Percentiles rank a stretch among this genome's conserved stretches.
Conservation (phyloP, 2,113 vertebrate genomes). For the Speoplatyrhinus poulsoni region DNA sequence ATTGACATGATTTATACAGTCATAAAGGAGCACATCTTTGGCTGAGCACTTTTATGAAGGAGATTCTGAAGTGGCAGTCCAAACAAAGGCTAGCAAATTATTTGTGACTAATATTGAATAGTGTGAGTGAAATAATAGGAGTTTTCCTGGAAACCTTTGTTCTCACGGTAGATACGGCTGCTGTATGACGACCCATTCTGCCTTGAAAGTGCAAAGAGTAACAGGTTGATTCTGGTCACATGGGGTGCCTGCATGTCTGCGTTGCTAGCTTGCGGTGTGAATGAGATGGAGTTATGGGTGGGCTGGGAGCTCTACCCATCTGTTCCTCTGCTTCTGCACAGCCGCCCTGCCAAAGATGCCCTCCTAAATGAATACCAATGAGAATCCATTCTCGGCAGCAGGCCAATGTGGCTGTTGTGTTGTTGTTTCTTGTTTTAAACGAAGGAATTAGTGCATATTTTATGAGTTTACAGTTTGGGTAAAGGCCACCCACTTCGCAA, state of each 20-base stretch:
- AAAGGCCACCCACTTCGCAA: background rate
- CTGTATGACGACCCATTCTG: background rate
- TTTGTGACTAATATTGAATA: background rate
- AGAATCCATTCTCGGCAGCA: slow-evolving; percentile 17
- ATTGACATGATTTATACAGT: too few relatives aligned
- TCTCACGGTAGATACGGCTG: too few relatives aligned
- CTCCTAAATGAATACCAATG: slow-evolving; percentile 50
- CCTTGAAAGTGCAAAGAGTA: slow-evolving; percentile 10
- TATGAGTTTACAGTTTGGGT: background rate
- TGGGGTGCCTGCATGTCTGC: slow-evolving; percentile 19
- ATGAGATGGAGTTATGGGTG: slow-evolving; percentile 37
- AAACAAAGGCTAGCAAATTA: background rate
- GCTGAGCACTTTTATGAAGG: background rate
- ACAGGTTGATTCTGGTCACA: slow-evolving; percentile 38
- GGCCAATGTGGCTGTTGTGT: slow-evolving; percentile 3
- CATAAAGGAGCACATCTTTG: background rate
- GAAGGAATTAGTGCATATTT: slow-evolving; percentile 22
- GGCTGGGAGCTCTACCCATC: slow-evolving; percentile 45
- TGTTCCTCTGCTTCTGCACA: slow-evolving; percentile 47
- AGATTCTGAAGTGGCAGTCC: background rate
- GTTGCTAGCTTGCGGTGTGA: slow-evolving; percentile 28
- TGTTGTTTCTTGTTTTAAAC: background rate
- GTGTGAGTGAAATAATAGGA: background rate
- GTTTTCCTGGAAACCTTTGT: too few relatives aligned
- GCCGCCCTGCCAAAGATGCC: slow-evolving; percentile 41